Evolutionary conservation across 2,113 vertebrate species (phyloP).

Genomic region (Tricholaema leucomelas): DNA sequence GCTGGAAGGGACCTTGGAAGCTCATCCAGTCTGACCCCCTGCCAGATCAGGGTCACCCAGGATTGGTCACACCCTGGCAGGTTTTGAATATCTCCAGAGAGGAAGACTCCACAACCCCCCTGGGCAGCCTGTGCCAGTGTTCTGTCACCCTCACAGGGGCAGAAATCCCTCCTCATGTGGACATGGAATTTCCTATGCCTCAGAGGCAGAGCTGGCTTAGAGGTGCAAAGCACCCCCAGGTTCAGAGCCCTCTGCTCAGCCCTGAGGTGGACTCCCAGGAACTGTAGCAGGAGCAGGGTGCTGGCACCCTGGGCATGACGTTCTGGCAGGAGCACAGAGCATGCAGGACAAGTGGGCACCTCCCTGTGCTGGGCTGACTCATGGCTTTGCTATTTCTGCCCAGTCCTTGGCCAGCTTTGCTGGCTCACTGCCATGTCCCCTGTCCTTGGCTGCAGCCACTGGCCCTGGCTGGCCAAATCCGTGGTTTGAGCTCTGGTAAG

Average conservation of each 20-base stretch:
- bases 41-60: no score
- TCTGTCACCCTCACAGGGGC: no score
- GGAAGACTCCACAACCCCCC: no score
- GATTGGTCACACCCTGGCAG: no score
- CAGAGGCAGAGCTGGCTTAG: background rate
- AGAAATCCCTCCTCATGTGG: no score
- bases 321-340: background rate
- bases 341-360: background rate
- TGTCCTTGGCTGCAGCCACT: background rate
- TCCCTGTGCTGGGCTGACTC: slow-evolving; percentile 24
- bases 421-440: background rate
- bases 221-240: background rate
- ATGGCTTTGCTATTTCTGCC: slow-evolving; percentile 40
- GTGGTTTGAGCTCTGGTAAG: background rate
- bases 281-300: background rate
- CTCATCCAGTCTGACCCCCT: no score
- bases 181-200: no score
- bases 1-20: no score
- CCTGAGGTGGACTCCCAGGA: background rate
- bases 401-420: background rate
- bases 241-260: background rate
- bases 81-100: no score
- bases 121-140: no score
- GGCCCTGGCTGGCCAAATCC: background rate
- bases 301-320: background rate